Evolutionary conservation across 2,113 vertebrate genomes (phyloP).

Genomic region (Chitala chitala): DNA sequence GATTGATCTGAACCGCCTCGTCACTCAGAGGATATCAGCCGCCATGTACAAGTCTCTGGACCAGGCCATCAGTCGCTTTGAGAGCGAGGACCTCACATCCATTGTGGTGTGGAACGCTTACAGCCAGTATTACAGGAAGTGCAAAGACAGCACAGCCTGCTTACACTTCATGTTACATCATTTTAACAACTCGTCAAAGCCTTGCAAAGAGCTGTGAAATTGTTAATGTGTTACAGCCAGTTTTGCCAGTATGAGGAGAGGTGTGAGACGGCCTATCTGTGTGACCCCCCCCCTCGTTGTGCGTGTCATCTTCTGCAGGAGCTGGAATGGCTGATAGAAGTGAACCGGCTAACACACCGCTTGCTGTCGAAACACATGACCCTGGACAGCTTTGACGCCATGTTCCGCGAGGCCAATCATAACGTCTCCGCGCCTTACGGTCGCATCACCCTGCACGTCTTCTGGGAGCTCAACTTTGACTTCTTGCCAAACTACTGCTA

Average conservation of each 20-base stretch:
- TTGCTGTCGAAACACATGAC: conserved; percentile 96
- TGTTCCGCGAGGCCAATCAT: conserved; percentile 98
- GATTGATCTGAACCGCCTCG: conserved; percentile 94
- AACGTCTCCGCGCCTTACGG: conserved; percentile 97
- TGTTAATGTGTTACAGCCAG: no score
- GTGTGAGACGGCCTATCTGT: not conserved
- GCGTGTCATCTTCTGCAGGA: conserved; percentile 62
- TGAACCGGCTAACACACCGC: conserved; percentile 91
- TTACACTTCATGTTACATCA: not conserved
- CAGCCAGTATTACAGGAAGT: no score
- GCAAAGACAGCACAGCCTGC: no score
- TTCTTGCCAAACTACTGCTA: conserved; percentile 99
- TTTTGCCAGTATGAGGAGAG: not conserved
- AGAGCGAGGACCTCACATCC: conserved; percentile 96
- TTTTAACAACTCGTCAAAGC: not conserved
- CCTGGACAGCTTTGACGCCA: conserved; percentile 96
- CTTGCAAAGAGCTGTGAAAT: no score
- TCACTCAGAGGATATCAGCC: conserved; percentile 95
- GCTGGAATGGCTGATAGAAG: conserved; percentile 94
- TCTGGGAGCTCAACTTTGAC: conserved; percentile 99
- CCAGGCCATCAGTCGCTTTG: conserved; percentile 97
- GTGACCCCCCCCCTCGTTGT: not conserved
- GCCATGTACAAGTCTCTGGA: conserved; percentile 98
- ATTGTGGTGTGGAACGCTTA: conserved; percentile 78
- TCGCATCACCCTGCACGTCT: conserved; percentile 94